Base-by-base conservation (phyloP, 2,797 vertebrate species). In the Chiroxiphia lanceolata region DNA sequence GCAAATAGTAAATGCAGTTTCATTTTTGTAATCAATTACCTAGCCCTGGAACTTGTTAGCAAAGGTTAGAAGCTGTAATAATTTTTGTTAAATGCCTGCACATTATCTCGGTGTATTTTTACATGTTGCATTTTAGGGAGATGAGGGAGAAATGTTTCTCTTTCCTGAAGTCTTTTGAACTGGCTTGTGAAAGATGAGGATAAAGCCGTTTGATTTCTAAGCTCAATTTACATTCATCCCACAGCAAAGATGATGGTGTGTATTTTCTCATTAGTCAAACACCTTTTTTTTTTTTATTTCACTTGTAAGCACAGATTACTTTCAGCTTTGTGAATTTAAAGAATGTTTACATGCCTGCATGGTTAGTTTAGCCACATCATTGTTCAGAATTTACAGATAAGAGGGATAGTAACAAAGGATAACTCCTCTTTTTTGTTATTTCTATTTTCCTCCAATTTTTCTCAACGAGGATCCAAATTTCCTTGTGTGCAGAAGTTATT, bases 1-100 rank as follows among this genome's bases (percentile, higher is more conserved):
- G 63, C 44, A 94, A 94, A 96, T 65, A 82, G 56, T 61, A 93
- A 96, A 83, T 82, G 51, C 56, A 53, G 56, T 93, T 92, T 92
- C 47, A 80, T 89, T 93, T 96, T 95, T 85, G 40, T 91, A 72
- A 96, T 93, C 72, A 92, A 78, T 87, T 97, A 72, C 60, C 36
- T 42, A 76, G 76, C 31, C 19, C 45, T 78, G 57, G n/a, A 96
- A 86, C 45, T 96, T 89, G 83, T 91, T 97, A 95, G 82, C 34
- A 87, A 83, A 95, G 47, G n/a, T 88, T 94, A 85, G 76, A 65
- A 79, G 56, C 59, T 90, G 89, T 92, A 94, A 90, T 93, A 93
- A 76, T 59, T 83, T 78, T 92, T 67, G 47, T 26, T 93, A 91
- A 92, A 93, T 90, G 84, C 45, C 67, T 86, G 1, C 33, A 5